Base-by-base conservation (phyloP, 1,140 invertebrate species). In the Drosophila tsacasi region DNA sequence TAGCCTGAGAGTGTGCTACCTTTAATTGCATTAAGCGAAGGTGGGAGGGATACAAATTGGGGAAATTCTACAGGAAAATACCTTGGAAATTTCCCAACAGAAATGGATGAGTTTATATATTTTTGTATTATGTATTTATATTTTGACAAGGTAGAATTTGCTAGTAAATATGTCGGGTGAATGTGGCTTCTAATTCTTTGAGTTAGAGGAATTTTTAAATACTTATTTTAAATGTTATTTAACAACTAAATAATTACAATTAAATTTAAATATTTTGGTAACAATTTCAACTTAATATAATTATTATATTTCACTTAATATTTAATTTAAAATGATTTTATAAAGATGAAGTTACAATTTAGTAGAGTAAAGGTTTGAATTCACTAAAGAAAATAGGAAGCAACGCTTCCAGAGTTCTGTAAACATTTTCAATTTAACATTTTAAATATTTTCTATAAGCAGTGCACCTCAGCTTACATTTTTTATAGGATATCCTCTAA, bases 21-120 rank as follows among this genome's bases (percentile, higher is more conserved):
- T 81, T 71, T 72, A 84, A 84, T 89, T 84, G 80, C 74, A 72
- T 87, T 84, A 72, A 62, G 35, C 19, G 12, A 39, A 39, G 46
- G 50, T 5, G 12, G 23, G 3, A 32, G 4, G 4, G 8, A 10
- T 2, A 30, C 1, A 47, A 44, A 37, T 3, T 32, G 12, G 7
- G 10, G 40, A 66, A 65, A 13, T 32, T 40, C 5, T 9, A 39
- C 5, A 13, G 27, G 8, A 19, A 66, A 37, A 54, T 73, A 21
- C 66, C 66, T 32, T 72, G 52, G 35, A 35, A 27, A 6, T 13
- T n/a, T 13, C 2, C n/a, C n/a, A n/a, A n/a, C n/a, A n/a, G n/a
- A n/a, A n/a, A n/a, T n/a, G n/a, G n/a, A n/a, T n/a, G n/a, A n/a
- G n/a, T n/a, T n/a, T n/a, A n/a, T n/a, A n/a, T n/a, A n/a, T n/a